Conservation (phyloP, 1,140 invertebrate genomes). For the Atta cephalotes region DNA sequence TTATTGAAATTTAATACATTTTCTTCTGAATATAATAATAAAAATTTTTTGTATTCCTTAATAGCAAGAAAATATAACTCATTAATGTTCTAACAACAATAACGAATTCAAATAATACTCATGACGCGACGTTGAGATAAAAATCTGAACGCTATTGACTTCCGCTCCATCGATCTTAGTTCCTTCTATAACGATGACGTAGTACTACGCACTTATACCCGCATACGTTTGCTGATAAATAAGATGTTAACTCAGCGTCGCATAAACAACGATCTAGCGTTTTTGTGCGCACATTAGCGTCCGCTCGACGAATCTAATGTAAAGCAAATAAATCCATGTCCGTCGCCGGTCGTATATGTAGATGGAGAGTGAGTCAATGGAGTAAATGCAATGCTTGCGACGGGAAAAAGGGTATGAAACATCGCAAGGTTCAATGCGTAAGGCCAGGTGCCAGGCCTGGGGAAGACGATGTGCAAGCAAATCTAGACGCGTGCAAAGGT, state of each 20-base stretch:
- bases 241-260: constrained; percentile 45
- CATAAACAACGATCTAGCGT: constrained; percentile 47
- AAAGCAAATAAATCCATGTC: constrained; percentile 45
- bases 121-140: constrained; percentile 20
- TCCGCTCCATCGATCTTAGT: constrained; percentile 29
- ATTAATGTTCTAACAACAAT: not conserved
- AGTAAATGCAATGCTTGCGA: constrained; percentile 85
- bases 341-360: not conserved
- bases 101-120: not conserved
- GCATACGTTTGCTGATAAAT: constrained; percentile 55
- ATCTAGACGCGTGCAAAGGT: constrained; percentile 82
- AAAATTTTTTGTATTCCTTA: not conserved
- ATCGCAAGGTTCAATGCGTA: constrained; percentile 85
- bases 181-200: constrained; percentile 48
- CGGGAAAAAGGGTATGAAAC: constrained; percentile 81
- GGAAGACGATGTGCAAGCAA: constrained; percentile 83
- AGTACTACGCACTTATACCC: constrained; percentile 12
- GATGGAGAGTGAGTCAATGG: constrained; percentile 87
- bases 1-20: too few relatives aligned
- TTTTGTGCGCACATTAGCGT: constrained; percentile 49
- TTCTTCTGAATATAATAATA: not conserved
- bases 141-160: constrained; percentile 16
- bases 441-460: constrained; percentile 80
- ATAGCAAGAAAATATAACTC: not conserved
- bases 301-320: constrained; percentile 24